A percentile compares a stretch with the other conserved stretches of the same genome.
These are phyloP conservation scores for Willisornis vidua DNA, from an alignment of 2,113 vertebrate species.

Conservation along the genomic window DNA sequence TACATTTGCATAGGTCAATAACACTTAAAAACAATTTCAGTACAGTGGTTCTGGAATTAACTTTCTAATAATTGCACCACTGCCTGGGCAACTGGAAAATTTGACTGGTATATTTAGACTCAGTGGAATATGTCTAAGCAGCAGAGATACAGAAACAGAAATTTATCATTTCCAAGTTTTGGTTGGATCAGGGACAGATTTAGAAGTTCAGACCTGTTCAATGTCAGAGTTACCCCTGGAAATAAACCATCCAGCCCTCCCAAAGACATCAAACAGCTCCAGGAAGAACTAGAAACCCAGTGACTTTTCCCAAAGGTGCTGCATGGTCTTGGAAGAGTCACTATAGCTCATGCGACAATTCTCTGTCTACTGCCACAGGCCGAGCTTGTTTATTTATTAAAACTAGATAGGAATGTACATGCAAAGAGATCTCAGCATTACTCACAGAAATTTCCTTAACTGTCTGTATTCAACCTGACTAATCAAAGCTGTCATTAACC, in stretches of 20 bases:
- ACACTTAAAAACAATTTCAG: background rate
- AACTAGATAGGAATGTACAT: background rate
- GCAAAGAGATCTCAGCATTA: background rate
- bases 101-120: background rate
- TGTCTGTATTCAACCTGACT: background rate
- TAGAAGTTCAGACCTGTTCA: background rate
- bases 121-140: background rate
- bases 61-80: background rate
- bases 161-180: background rate
- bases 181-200: background rate
- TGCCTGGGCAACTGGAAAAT: background rate
- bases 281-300: background rate
- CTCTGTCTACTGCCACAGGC: background rate
- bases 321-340: background rate
- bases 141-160: background rate
- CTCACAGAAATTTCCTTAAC: background rate
- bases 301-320: background rate
- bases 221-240: background rate
- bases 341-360: fast-evolving
- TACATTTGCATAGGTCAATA: background rate
- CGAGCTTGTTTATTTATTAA: background rate
- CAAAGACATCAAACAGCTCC: background rate
- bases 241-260: background rate
- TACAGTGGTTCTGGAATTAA: background rate
- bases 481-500: background rate